Evolutionary conservation across 2,888 invertebrate species (phyloP), one percentile per base, ranked within the genome.

Genomic region (Drosophila antonietae): DNA sequence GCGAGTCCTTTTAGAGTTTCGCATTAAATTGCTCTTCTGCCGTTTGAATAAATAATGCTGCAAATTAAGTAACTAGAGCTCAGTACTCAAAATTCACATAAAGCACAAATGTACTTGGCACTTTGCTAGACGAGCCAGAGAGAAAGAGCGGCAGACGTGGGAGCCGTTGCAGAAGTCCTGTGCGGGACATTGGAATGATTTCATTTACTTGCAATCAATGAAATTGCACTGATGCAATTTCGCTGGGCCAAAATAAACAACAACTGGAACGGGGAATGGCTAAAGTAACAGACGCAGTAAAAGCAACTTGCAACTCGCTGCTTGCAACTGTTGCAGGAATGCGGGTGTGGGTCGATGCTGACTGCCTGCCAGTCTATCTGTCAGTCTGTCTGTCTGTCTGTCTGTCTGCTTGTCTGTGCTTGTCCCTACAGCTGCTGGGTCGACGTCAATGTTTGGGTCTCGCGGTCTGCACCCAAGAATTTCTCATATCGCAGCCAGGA

Each of bases 201-300:
- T 86, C 86, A 86, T 86, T 86, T 86, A 88, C 89, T 86, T 88
- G 89, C 90, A 90, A 86, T 86, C 86, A 86, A 86, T 86, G 89
- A 86, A 86, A 90, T 90, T 86, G 90, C 79, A 77, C 87, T 68
- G 90, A 88, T 88, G 87, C 90, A 86, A 86, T 86, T 86, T 83
- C 68, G 80, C 71, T 71, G 69, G 63, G 68, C 68, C 67, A 82
- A 88, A 89, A 78, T 75, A 80, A 82, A 89, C 80, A 79, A 69
- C 68, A 80, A 68, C 63, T 62, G 64, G 56, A 66, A 68, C 39
- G 77, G 65, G 56, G 53, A 59, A 67, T 57, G 47, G 63, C 35
- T 66, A 56, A 62, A 77, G 84, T 65, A 75, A 68, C 70, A 68
- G 78, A 68, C 71, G 68, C 73, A 75, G 86, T 65, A 68, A 79